These are phyloP conservation scores for Butastur rufipennis DNA, from an alignment of 2,113 vertebrate species.

Conservation along the genomic window DNA sequence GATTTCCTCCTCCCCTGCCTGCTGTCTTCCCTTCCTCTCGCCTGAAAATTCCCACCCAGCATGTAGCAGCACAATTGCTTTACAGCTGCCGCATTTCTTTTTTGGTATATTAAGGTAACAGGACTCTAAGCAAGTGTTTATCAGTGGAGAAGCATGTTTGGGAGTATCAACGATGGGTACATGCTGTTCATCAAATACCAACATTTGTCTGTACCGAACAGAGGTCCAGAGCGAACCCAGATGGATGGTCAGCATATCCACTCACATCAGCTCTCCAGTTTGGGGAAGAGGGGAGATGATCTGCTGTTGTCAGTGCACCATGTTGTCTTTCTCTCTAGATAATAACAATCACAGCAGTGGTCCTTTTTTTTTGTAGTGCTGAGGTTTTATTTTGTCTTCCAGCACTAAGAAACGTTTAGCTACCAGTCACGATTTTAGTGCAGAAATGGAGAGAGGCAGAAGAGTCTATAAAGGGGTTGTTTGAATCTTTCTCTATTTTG, in stretches of 20 bases:
- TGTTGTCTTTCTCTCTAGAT: not conserved
- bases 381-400: not conserved
- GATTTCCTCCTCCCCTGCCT: not conserved
- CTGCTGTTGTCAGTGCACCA: not conserved
- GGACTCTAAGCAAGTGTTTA: not conserved
- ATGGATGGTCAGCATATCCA: rapidly evolving
- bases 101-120: not conserved
- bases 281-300: not conserved
- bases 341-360: not conserved
- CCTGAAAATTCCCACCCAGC: not conserved
- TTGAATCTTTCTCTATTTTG: not conserved
- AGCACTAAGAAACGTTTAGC: not conserved
- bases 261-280: not conserved
- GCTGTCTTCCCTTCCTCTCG: not conserved
- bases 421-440: not conserved
- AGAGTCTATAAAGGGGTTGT: not conserved
- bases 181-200: not conserved
- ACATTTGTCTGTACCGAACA: too few relatives aligned
- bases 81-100: rapidly evolving
- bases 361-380: not conserved
- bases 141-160: not conserved
- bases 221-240: not conserved
- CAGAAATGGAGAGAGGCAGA: not conserved
- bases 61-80: not conserved
- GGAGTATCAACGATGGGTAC: not conserved